These are phyloP conservation scores for Sepiola atlantica DNA, from an alignment of 2,888 invertebrate genomes.

Conservation along the genomic window DNA sequence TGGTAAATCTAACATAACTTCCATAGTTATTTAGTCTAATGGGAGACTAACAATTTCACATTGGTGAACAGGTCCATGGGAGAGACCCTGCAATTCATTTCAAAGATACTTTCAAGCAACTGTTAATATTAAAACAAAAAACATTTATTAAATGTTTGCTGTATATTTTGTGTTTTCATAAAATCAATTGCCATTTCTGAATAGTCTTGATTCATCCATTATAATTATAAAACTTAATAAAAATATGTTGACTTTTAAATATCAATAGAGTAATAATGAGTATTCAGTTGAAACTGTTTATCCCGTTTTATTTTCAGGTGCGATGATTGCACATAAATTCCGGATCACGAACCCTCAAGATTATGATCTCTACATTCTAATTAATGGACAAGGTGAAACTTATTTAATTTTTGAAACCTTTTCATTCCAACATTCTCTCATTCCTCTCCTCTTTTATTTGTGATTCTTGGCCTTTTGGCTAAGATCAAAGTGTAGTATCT, in stretches of 20 bases:
- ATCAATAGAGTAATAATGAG: neutral
- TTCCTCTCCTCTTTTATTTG: neutral
- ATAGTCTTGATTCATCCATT: too few species aligned
- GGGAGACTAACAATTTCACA: too few species aligned
- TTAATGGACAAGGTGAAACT: constrained; percentile 87
- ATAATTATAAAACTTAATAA: too few species aligned
- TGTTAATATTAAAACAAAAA: neutral
- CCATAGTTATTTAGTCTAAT: too few species aligned
- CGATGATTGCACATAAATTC: constrained; percentile 93
- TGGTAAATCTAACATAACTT: too few species aligned
- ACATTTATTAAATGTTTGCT: neutral
- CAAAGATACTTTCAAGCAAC: neutral
- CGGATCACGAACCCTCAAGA: constrained; percentile 97
- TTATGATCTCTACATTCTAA: constrained; percentile 91
- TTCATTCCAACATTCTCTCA: neutral
- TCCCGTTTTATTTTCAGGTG: constrained; percentile 64
- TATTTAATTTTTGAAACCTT: neutral
- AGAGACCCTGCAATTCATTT: too few species aligned
- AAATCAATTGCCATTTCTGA: too few species aligned
- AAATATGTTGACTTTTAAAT: too few species aligned
- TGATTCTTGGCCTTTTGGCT: too few species aligned
- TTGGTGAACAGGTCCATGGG: too few species aligned
- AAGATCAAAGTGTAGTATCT: too few species aligned
- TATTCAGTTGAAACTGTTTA: neutral
- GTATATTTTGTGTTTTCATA: neutral